Conservation (phyloP, 2,888 invertebrate species). For the Biston betularia region DNA sequence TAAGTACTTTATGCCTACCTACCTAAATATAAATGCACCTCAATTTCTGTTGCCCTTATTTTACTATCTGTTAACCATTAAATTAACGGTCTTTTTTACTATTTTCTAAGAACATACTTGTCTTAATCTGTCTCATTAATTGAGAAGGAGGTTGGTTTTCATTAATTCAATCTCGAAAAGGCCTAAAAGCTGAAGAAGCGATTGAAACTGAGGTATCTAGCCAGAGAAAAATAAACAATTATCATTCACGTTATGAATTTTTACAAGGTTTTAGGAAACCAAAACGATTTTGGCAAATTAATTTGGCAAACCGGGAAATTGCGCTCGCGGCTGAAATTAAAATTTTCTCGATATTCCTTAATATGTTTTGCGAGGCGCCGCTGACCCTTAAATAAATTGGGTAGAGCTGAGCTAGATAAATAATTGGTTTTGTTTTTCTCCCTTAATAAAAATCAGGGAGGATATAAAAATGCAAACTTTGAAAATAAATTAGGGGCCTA, state of each 20-base stretch:
- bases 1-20: too few species aligned
- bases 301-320: conserved; percentile 42
- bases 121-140: too few species aligned
- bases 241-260: neutral
- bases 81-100: too few species aligned
- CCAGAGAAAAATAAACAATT: neutral
- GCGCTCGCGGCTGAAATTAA: conserved; percentile 38
- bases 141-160: too few species aligned
- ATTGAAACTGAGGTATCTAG: too few species aligned
- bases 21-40: too few species aligned
- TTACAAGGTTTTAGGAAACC: conserved; percentile 14
- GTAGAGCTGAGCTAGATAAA: conserved; percentile 34
- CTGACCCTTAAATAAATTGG: conserved; percentile 43
- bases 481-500: conserved; percentile 15
- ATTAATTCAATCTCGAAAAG: too few species aligned
- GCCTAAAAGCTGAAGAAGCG: too few species aligned
- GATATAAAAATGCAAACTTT: conserved; percentile 33
- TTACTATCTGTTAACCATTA: too few species aligned
- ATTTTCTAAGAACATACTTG: too few species aligned
- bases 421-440: conserved; percentile 45
- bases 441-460: conserved; percentile 39
- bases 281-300: conserved; percentile 30
- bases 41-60: too few species aligned
- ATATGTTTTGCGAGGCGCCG: conserved; percentile 30
- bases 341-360: conserved; percentile 36